phyloP scores from a whole-genome alignment of 2,113 vertebrate genomes.

The Prionailurus bengalensis region DNA sequence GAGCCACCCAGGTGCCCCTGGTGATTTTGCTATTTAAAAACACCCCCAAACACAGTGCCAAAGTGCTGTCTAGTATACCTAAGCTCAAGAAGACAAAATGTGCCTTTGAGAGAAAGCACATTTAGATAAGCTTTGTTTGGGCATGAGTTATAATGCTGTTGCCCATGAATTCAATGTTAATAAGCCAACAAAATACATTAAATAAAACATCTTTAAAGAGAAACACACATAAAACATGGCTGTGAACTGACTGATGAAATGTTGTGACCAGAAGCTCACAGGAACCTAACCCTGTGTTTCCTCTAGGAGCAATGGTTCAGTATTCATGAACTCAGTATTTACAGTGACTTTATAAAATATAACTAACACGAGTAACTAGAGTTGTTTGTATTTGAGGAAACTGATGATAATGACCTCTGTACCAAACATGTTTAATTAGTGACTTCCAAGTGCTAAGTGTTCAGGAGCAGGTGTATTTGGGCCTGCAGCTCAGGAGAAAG shows the following conservation, averaged over 20 bases:
- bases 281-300: neutral
- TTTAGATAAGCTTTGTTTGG: neutral
- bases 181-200: neutral
- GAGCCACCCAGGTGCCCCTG: neutral
- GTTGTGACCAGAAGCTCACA: neutral
- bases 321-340: neutral
- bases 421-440: neutral
- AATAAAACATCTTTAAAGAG: neutral
- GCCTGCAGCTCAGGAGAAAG: neutral
- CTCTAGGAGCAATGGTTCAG: neutral
- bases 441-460: neutral
- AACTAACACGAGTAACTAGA: neutral
- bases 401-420: neutral
- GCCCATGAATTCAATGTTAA: neutral
- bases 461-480: neutral
- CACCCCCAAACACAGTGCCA: neutral
- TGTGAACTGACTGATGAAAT: neutral
- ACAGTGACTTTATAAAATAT: neutral
- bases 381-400: neutral
- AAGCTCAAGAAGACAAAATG: neutral
- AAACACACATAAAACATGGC: conserved; percentile 3
- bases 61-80: neutral
- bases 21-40: conserved; percentile 32
- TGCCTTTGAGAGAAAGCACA: neutral
- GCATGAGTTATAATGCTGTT: neutral